Evolutionary conservation across 2,113 vertebrate genomes (phyloP).

Genomic region (Corythornis cristatus): DNA sequence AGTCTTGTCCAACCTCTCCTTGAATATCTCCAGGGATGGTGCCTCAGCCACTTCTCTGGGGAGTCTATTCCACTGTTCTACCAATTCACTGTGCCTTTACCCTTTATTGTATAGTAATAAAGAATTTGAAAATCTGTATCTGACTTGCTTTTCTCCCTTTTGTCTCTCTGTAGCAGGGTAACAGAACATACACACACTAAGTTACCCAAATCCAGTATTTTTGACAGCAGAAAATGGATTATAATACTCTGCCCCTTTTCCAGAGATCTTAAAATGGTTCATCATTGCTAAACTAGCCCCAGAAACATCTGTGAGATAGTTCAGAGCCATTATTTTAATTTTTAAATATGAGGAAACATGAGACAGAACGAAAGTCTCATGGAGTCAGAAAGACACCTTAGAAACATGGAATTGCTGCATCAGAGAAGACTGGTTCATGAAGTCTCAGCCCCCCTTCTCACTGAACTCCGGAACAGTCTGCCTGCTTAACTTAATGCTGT

Average conservation of each 20-base stretch:
- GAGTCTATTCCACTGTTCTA: no score
- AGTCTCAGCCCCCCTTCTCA: neutral
- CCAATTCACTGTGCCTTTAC: neutral
- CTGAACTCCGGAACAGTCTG: neutral
- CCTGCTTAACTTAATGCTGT: neutral
- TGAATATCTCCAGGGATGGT: no score
- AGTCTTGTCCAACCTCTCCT: no score
- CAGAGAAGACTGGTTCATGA: neutral
- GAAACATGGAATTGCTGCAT: neutral
- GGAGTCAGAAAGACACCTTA: neutral
- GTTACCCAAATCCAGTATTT: neutral
- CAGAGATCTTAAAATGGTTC: neutral
- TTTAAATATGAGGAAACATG: neutral
- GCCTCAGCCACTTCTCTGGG: no score
- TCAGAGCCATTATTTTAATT: neutral
- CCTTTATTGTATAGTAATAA: neutral
- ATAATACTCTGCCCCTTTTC: neutral
- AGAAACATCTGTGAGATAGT: neutral
- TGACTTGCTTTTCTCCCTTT: neutral
- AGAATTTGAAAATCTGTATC: neutral
- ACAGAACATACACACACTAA: neutral
- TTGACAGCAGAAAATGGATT: neutral
- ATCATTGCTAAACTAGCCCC: conserved; percentile 7
- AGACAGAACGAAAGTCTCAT: neutral
- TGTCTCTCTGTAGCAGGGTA: neutral